Conservation (phyloP, 2,888 invertebrate species). For the Eupithecia dodoneata region DNA sequence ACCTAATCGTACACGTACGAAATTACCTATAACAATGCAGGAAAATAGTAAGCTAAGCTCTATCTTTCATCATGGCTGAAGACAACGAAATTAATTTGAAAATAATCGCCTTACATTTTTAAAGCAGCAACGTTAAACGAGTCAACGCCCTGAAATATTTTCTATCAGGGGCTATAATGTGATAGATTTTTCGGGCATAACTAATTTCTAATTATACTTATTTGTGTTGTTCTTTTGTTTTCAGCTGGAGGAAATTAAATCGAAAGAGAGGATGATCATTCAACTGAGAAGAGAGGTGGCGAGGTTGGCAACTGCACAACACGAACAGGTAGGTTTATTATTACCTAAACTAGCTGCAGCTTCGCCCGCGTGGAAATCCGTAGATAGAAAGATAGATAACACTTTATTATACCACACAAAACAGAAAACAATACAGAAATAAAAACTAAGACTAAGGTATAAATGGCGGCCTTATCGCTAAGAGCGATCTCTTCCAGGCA, state of each 20-base stretch:
- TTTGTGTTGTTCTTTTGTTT: slow-evolving; percentile 57
- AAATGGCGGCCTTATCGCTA: too few relatives aligned
- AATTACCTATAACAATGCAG: not conserved
- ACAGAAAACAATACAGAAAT: too few relatives aligned
- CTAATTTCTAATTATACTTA: not conserved
- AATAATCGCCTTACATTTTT: slow-evolving; percentile 13
- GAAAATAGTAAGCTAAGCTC: not conserved
- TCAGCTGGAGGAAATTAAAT: slow-evolving; percentile 89
- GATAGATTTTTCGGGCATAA: not conserved
- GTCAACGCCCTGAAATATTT: not conserved
- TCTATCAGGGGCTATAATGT: slow-evolving; percentile 16
- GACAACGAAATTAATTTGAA: not conserved
- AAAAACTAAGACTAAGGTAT: too few relatives aligned
- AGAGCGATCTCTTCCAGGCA: too few relatives aligned
- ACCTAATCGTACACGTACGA: not conserved
- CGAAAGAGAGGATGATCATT: slow-evolving; percentile 87
- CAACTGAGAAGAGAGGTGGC: slow-evolving; percentile 79
- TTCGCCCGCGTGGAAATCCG: too few relatives aligned
- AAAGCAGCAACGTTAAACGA: slow-evolving; percentile 13
- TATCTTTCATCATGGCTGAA: not conserved
- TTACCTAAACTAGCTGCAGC: too few relatives aligned
- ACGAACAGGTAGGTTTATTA: slow-evolving; percentile 68
- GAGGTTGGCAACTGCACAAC: slow-evolving; percentile 59
- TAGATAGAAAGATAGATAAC: too few relatives aligned
- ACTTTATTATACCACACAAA: too few relatives aligned